These are phyloP conservation scores for Acanthurus leucopareius DNA, from an alignment of 2,797 vertebrate genomes.

Conservation along the genomic window DNA sequence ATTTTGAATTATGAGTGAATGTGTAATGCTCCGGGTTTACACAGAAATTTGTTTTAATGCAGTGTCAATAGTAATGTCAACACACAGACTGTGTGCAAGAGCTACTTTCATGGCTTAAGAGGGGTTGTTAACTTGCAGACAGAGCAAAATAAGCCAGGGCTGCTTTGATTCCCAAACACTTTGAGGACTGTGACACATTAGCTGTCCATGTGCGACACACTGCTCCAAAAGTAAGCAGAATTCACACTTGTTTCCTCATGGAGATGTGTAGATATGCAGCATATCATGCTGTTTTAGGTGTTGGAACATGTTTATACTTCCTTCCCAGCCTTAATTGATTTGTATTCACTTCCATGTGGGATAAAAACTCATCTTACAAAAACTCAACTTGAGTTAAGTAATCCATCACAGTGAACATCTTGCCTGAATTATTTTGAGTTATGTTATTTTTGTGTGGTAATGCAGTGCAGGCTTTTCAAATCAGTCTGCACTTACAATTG, in stretches of 20 bases:
- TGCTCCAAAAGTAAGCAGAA: neutral
- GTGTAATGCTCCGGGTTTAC: neutral
- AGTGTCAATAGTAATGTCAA: neutral
- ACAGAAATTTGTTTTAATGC: neutral
- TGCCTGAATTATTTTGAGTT: slow-evolving; percentile 55
- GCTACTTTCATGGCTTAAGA: neutral
- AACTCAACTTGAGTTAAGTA: slow-evolving; percentile 9
- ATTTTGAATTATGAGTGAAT: neutral
- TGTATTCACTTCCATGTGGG: slow-evolving; percentile 29
- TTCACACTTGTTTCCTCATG: neutral
- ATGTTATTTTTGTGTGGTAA: slow-evolving; percentile 58
- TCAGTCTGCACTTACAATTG: slow-evolving; percentile 54
- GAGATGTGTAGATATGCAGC: slow-evolving; percentile 10
- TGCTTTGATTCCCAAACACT: neutral
- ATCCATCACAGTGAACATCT: slow-evolving; percentile 51
- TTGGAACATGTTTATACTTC: slow-evolving; percentile 19
- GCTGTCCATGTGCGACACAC: neutral
- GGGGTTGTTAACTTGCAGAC: neutral
- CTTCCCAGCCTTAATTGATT: slow-evolving; percentile 36
- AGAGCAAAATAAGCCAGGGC: neutral
- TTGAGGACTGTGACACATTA: slow-evolving; percentile 14
- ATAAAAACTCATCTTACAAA: slow-evolving; percentile 32
- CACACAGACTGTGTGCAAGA: neutral
- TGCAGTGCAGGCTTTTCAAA: slow-evolving; percentile 50
- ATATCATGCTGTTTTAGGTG: neutral